Percentiles rank a stretch among this genome's conserved stretches.
Conservation (phyloP, 2,113 vertebrate species). For the Indri indri region DNA sequence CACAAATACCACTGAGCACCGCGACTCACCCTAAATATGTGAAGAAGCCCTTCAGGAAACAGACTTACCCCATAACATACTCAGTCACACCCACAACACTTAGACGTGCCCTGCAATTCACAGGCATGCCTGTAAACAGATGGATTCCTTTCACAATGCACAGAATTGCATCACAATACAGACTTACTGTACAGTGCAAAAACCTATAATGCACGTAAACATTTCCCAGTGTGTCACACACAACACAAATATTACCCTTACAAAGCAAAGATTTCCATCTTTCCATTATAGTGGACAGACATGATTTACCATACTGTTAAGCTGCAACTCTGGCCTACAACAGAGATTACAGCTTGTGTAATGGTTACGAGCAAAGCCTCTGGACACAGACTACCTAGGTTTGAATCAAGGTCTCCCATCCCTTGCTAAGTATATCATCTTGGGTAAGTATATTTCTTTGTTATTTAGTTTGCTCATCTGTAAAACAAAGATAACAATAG, state of each 20-base stretch:
- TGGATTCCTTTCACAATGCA: background rate
- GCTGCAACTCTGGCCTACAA: background rate
- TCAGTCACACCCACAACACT: background rate
- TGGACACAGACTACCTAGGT: background rate
- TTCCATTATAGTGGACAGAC: background rate
- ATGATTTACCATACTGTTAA: background rate
- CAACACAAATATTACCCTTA: background rate
- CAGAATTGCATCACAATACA: background rate
- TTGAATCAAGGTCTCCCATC: background rate
- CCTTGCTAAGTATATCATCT: constrained; percentile 42
- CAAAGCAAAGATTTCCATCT: background rate
- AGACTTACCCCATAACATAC: background rate
- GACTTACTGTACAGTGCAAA: background rate
- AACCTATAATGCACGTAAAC: background rate
- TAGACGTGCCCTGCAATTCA: background rate
- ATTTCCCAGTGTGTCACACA: too few species aligned
- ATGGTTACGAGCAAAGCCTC: constrained; percentile 28
- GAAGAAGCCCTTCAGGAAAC: background rate
- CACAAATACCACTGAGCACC: background rate
- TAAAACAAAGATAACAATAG: background rate
- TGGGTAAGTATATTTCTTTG: constrained; percentile 64
- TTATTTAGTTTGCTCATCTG: constrained; percentile 47
- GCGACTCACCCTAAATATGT: background rate
- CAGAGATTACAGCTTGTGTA: constrained; percentile 14
- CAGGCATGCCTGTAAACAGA: background rate